A percentile compares a stretch with the other conserved stretches of the same genome.
Conservation (phyloP, 1,140 invertebrate genomes). For the Zaprionus taronus region DNA sequence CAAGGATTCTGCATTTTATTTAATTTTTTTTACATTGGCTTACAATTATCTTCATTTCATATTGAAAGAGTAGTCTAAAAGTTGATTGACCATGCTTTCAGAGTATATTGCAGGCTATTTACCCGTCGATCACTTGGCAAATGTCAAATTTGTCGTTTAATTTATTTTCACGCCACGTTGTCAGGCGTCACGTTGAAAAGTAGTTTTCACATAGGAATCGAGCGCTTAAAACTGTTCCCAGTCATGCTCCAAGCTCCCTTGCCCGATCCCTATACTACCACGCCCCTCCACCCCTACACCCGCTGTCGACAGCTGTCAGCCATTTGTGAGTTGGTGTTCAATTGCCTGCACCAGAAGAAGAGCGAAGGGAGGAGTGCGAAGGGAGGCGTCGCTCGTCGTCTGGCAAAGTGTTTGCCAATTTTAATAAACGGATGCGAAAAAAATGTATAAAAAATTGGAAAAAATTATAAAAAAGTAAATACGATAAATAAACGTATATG, state of each 20-base stretch:
- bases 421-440: conserved; percentile 29
- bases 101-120: not conserved
- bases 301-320: conserved; percentile 67
- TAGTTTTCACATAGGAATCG: conserved; percentile 70
- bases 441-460: conserved; percentile 1
- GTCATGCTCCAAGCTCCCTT: conserved; percentile 4
- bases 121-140: conserved; percentile 13
- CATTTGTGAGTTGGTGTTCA: conserved; percentile 64
- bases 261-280: not conserved
- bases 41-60: not conserved
- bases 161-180: conserved; percentile 65
- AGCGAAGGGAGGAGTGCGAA: conserved; percentile 13
- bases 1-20: not conserved
- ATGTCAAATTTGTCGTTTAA: conserved; percentile 47
- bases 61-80: not conserved
- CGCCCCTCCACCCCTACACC: not conserved
- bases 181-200: conserved; percentile 59
- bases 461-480: conserved; percentile 30
- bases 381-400: not conserved
- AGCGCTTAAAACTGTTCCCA: conserved; percentile 38
- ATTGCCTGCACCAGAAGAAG: conserved; percentile 33
- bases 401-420: conserved; percentile 51
- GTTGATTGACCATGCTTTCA: not conserved
- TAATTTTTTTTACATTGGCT: not conserved
- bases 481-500: conserved; percentile 48